A percentile compares a stretch with the other conserved stretches of the same genome.
These are phyloP conservation scores for Rhopalosiphum padi DNA, from an alignment of 1,140 invertebrate genomes.

Conservation along the genomic window DNA sequence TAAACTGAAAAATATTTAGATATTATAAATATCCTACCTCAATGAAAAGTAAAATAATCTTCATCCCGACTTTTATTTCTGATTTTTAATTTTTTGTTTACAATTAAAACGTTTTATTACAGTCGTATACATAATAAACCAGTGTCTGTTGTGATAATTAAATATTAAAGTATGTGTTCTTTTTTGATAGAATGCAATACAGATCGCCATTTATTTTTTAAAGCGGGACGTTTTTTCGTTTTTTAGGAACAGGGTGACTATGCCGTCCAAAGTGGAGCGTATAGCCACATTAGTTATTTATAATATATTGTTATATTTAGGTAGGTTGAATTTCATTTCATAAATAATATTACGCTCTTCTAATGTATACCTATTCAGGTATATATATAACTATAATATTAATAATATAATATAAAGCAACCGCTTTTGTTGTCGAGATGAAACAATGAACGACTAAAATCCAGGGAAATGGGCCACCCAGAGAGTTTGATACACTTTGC, in stretches of 20 bases:
- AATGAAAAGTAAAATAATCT: neutral
- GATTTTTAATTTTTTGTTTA: too few species aligned
- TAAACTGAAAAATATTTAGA: neutral
- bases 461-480: neutral
- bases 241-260: too few species aligned
- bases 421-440: neutral
- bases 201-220: too few species aligned
- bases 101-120: too few species aligned
- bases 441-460: constrained; percentile 28
- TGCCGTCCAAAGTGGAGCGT: too few species aligned
- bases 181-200: too few species aligned
- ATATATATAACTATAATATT: neutral
- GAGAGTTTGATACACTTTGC: constrained; percentile 16
- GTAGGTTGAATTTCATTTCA: neutral
- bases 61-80: too few species aligned
- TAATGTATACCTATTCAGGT: neutral
- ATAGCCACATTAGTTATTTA: too few species aligned
- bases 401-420: neutral
- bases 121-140: too few species aligned
- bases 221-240: too few species aligned
- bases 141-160: too few species aligned
- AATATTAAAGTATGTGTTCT: too few species aligned
- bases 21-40: neutral
- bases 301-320: neutral
- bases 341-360: neutral